phyloP scores from a whole-genome alignment of 1,140 invertebrate genomes.

The Gonioctena quinquepunctata region DNA sequence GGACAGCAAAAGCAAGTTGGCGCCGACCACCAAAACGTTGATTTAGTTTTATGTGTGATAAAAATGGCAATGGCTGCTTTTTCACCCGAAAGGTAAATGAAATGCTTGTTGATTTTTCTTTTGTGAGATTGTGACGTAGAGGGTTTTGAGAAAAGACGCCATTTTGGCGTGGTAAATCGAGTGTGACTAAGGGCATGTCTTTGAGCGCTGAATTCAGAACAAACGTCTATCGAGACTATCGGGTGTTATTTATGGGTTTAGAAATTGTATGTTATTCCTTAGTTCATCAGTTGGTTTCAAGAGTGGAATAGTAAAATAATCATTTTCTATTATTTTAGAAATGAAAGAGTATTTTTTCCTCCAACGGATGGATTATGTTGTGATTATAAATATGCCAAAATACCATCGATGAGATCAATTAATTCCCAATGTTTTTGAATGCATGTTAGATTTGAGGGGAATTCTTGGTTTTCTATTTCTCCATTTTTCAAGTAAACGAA shows the following conservation, averaged over 20 bases:
- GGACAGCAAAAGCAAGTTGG: conserved; percentile 49
- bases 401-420: too few species aligned
- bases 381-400: too few species aligned
- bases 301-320: too few species aligned
- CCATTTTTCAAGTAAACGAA: too few species aligned
- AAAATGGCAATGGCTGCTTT: conserved; percentile 69
- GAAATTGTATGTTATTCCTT: neutral
- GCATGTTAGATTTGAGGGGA: too few species aligned
- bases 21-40: conserved; percentile 56
- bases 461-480: too few species aligned
- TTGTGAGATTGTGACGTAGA: neutral
- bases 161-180: conserved; percentile 4
- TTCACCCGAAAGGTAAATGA: conserved; percentile 67
- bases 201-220: neutral
- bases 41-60: conserved; percentile 69
- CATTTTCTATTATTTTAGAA: too few species aligned
- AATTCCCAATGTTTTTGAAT: too few species aligned
- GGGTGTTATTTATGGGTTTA: neutral
- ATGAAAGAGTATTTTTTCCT: too few species aligned
- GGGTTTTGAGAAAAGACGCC: neutral
- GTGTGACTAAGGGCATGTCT: conserved; percentile 2
- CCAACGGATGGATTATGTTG: too few species aligned
- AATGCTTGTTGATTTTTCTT: conserved; percentile 15
- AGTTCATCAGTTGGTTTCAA: too few species aligned
- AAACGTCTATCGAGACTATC: neutral